These are phyloP conservation scores for Augochlorella aurata DNA, from an alignment of 2,888 invertebrate species.

Conservation along the genomic window DNA sequence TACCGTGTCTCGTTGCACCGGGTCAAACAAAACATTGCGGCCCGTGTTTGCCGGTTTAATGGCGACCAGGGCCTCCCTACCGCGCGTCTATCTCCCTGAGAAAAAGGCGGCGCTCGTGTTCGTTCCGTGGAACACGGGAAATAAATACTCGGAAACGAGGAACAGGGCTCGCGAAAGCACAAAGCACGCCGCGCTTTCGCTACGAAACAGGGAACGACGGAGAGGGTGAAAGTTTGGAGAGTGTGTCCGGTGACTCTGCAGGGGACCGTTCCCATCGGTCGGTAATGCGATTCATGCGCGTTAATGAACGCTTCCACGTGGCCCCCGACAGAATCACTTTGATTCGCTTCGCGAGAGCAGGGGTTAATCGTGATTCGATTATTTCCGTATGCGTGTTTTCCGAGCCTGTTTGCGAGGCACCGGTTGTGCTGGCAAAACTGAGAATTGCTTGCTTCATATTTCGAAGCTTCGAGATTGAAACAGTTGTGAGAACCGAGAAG, in stretches of 20 bases:
- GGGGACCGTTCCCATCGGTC: slow-evolving; percentile 23
- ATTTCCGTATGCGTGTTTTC: neutral
- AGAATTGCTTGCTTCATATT: too few species aligned
- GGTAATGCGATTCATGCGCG: slow-evolving; percentile 46
- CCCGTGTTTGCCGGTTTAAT: slow-evolving; percentile 61
- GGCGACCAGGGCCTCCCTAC: slow-evolving; percentile 31
- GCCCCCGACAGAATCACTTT: slow-evolving; percentile 17
- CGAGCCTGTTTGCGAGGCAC: too few species aligned
- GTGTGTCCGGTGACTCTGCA: neutral
- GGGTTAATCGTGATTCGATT: slow-evolving; percentile 26
- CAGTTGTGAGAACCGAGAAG: too few species aligned
- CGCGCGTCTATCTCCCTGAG: neutral
- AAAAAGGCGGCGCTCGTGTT: slow-evolving; percentile 18
- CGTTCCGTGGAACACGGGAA: slow-evolving; percentile 14
- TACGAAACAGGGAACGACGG: neutral
- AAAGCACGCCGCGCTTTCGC: neutral
- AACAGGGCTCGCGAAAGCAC: slow-evolving; percentile 15
- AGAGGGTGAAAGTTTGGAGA: slow-evolving; percentile 32
- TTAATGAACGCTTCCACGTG: slow-evolving; percentile 43
- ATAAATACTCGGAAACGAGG: slow-evolving; percentile 19
- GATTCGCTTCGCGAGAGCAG: slow-evolving; percentile 15
- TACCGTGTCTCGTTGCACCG: slow-evolving; percentile 33
- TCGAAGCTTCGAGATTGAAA: too few species aligned
- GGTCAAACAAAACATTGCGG: slow-evolving; percentile 52
- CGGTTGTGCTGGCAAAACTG: too few species aligned